phyloP scores from a whole-genome alignment of 2,888 invertebrate species.

The Actias luna region DNA sequence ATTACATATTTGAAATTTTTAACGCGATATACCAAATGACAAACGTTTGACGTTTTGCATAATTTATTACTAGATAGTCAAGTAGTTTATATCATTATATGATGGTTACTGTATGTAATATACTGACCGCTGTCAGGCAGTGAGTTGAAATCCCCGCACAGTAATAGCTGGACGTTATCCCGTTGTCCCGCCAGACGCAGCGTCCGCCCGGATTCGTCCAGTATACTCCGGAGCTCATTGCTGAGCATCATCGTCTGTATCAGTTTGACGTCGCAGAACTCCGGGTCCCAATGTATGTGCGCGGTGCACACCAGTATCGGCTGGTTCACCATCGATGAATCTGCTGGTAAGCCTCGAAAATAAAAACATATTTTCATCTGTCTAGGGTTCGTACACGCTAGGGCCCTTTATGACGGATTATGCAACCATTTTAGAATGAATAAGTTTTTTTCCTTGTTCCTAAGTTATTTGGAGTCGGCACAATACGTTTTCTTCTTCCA shows the following conservation, averaged over 20 bases:
- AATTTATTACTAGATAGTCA: not conserved
- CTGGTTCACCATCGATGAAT: conserved; percentile 89
- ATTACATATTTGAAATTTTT: too few relatives aligned
- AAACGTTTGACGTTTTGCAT: too few relatives aligned
- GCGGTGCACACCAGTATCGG: conserved; percentile 98
- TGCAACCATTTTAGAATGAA: too few relatives aligned
- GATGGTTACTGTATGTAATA: not conserved
- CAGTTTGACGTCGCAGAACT: conserved; percentile 99
- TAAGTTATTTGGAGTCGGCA: too few relatives aligned
- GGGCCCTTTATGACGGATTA: too few relatives aligned
- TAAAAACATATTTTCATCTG: not conserved
- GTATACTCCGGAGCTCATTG: conserved; percentile 93
- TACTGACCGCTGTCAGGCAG: conserved; percentile 94
- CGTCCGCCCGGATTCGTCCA: conserved; percentile 92
- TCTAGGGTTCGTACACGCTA: not conserved
- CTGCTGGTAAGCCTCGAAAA: conserved; percentile 84
- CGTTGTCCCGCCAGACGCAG: conserved; percentile 87
- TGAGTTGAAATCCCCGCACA: conserved; percentile 99
- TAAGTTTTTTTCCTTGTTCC: too few relatives aligned
- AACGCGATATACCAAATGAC: too few relatives aligned
- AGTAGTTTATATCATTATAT: too few relatives aligned
- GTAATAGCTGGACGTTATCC: conserved; percentile 92
- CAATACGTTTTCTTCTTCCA: too few relatives aligned
- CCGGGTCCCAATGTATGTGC: conserved; percentile 99
- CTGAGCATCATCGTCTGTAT: conserved; percentile 99